Evolutionary conservation across 2,113 vertebrate species (phyloP).

Genomic region (Mixornis gularis): DNA sequence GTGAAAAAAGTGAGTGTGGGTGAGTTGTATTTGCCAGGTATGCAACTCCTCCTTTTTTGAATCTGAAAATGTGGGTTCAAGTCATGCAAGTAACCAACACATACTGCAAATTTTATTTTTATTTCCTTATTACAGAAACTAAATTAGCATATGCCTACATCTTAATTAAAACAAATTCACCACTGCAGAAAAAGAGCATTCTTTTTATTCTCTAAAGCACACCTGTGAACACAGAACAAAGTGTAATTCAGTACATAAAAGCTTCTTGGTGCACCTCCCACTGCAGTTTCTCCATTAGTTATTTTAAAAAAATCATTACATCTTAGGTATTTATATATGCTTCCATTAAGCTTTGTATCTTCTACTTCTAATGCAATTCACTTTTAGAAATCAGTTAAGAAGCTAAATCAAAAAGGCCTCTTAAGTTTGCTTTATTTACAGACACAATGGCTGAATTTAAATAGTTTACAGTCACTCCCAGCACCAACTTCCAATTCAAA

Average conservation of each 20-base stretch:
- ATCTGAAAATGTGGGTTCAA: not conserved
- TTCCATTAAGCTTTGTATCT: constrained; percentile 37
- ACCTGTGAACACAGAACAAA: constrained; percentile 43
- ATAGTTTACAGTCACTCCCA: constrained; percentile 63
- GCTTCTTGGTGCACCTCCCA: constrained; percentile 33
- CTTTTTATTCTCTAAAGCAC: constrained; percentile 55
- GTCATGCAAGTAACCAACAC: constrained; percentile 5
- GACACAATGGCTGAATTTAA: constrained; percentile 41
- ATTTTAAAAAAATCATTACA: constrained; percentile 47
- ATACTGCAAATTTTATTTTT: constrained; percentile 57
- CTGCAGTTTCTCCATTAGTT: constrained; percentile 26
- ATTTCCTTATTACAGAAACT: constrained; percentile 62
- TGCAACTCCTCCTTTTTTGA: not conserved
- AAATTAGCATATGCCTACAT: constrained; percentile 27
- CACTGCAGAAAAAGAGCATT: constrained; percentile 27
- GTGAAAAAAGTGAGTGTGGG: not conserved
- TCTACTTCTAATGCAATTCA: constrained; percentile 50
- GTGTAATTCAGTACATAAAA: constrained; percentile 44
- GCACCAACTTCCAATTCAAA: constrained; percentile 45
- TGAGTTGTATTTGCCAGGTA: not conserved
- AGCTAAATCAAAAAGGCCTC: constrained; percentile 40
- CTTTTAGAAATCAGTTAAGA: constrained; percentile 52
- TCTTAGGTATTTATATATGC: constrained; percentile 37
- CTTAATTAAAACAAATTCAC: constrained; percentile 55
- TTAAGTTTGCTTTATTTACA: constrained; percentile 61